Conservation (phyloP, 2,888 invertebrate genomes). For the Sphaerophoria taeniata region DNA sequence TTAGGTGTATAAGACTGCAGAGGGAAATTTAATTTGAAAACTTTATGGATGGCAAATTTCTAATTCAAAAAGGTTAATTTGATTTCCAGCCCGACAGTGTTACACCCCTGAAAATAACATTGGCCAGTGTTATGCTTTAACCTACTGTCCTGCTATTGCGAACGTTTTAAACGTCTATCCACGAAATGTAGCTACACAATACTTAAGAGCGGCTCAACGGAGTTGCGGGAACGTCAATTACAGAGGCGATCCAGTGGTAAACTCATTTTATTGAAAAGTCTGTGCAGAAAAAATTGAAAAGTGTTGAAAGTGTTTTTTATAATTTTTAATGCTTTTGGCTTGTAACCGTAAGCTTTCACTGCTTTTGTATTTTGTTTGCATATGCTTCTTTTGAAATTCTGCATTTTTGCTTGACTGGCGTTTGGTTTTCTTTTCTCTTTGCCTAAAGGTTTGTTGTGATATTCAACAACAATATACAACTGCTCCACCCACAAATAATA, state of each 20-base stretch:
- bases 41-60: not conserved
- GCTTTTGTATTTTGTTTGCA: not conserved
- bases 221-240: conserved; percentile 79
- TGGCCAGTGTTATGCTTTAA: conserved; percentile 79
- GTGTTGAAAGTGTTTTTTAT: no score
- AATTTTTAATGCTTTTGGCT: not conserved
- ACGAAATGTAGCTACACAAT: conserved; percentile 77
- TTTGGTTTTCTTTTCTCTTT: conserved; percentile 18
- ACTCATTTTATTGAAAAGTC: not conserved
- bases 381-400: not conserved
- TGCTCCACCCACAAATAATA: conserved; percentile 27
- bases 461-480: conserved; percentile 43
- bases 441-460: conserved; percentile 79
- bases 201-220: conserved; percentile 78
- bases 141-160: conserved; percentile 79
- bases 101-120: conserved; percentile 80
- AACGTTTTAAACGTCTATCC: conserved; percentile 77
- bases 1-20: no score
- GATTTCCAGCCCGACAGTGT: conserved; percentile 77
- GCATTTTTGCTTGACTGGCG: conserved; percentile 37
- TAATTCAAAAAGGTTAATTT: not conserved
- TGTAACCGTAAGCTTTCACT: no score
- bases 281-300: conserved; percentile 46
- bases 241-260: conserved; percentile 81
- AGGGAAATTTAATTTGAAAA: no score